Percentiles rank a stretch among this genome's conserved stretches.
Conservation (phyloP, 2,113 vertebrate species). For the Microtus oregoni region DNA sequence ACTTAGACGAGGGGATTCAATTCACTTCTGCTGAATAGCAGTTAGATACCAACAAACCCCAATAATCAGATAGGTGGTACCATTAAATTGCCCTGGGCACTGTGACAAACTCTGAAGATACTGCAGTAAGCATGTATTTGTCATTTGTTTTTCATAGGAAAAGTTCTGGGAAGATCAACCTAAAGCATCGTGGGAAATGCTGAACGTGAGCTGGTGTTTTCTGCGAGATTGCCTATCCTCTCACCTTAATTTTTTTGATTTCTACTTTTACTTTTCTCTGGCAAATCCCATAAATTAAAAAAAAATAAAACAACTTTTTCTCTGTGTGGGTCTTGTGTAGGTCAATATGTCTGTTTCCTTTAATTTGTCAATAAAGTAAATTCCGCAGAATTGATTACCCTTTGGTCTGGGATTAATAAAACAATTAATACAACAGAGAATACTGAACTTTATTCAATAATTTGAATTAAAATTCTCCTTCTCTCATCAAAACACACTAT, state of each 20-base stretch:
- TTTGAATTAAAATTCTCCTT: not conserved
- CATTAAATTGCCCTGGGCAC: not conserved
- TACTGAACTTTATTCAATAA: not conserved
- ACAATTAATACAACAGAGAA: not conserved
- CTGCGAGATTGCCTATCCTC: not conserved
- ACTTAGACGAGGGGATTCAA: not conserved
- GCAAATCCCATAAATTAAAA: not conserved
- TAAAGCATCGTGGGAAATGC: conserved; percentile 78
- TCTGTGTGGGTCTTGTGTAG: not conserved
- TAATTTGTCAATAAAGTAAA: conserved; percentile 75
- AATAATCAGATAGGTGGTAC: not conserved
- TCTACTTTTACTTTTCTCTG: conserved; percentile 46
- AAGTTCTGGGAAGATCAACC: conserved; percentile 77
- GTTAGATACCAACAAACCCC: not conserved
- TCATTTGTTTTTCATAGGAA: conserved; percentile 70
- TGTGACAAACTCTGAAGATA: not conserved
- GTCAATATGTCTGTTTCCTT: conserved; percentile 17
- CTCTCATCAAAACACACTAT: not conserved
- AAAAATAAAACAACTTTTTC: not conserved
- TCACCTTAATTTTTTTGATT: not conserved
- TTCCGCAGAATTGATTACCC: conserved; percentile 38
- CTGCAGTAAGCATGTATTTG: not conserved
- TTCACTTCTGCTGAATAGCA: not conserved
- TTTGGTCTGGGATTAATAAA: conserved; percentile 35
- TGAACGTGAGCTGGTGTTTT: not conserved